These are phyloP conservation scores for Drosophila mimetica DNA, from an alignment of 2,888 invertebrate genomes.

Conservation along the genomic window DNA sequence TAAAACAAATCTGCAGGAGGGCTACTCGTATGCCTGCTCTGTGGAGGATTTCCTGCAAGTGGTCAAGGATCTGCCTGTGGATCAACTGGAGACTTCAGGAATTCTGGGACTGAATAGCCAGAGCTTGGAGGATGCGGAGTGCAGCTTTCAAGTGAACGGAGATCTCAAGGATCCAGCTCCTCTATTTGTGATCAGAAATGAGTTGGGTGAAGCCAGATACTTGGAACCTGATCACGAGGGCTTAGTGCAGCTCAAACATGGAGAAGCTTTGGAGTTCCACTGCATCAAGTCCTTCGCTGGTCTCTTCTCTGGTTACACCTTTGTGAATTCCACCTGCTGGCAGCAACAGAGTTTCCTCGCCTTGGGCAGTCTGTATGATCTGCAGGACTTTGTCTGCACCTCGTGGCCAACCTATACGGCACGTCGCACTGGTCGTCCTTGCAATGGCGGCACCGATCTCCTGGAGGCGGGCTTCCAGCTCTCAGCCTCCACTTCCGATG, in stretches of 20 bases:
- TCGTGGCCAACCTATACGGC: slow-evolving; percentile 75
- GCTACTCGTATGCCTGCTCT: slow-evolving; percentile 71
- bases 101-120: slow-evolving; percentile 45
- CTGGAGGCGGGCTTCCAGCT: slow-evolving; percentile 83
- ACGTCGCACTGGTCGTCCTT: slow-evolving; percentile 69
- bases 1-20: slow-evolving; percentile 47
- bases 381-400: slow-evolving; percentile 81
- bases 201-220: slow-evolving; percentile 45
- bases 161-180: slow-evolving; percentile 86
- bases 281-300: slow-evolving; percentile 55
- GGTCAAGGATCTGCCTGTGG: slow-evolving; percentile 58
- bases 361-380: slow-evolving; percentile 64
- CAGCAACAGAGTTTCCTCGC: slow-evolving; percentile 67
- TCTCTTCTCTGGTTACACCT: slow-evolving; percentile 54
- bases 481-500: slow-evolving; percentile 24
- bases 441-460: slow-evolving; percentile 76
- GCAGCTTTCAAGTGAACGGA: slow-evolving; percentile 64
- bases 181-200: slow-evolving; percentile 84
- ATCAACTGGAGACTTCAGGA: slow-evolving; percentile 56
- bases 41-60: slow-evolving; percentile 62
- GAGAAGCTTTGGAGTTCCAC: slow-evolving; percentile 59
- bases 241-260: slow-evolving; percentile 49
- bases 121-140: slow-evolving; percentile 9
- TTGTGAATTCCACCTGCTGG: slow-evolving; percentile 74
- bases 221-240: slow-evolving; percentile 62